Base-by-base conservation (phyloP, 2,113 vertebrate species). In the Oxygymnocypris stewartii region DNA sequence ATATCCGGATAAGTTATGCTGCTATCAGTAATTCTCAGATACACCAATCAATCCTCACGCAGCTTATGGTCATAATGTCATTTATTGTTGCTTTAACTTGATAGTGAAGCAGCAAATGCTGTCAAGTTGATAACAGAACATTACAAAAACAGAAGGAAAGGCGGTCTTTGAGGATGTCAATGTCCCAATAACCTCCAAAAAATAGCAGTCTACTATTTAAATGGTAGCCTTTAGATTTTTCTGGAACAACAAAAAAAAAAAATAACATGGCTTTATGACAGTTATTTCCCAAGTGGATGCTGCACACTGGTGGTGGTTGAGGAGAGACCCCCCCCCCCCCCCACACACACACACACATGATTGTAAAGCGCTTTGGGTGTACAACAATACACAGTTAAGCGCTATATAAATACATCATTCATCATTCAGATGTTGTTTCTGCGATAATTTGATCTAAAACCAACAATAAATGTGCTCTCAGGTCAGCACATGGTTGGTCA, bases 1-100 rank as follows among this genome's bases (percentile, higher is more conserved):
- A 88, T 88, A 87, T 88, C 84, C 77, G n/a, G 51, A 82, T 79
- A 84, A 44, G 90, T 86, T 84, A 20, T 74, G 25, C 16, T 35
- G 47, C 42, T 78, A 35, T 78, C 44, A 79, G 89, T 76, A 40
- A 89, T 75, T 37, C 42, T 71, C 54, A 31, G 63, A 82, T 78
- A 84, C 79, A 89, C 65, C 74, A 75, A 59, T 86, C 54, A 88
- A 81, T 86, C 44, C 10, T 79, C 79, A 85, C 85, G 59, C 73
- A 85, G 61, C 40, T 76, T 79, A 6, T 74, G 82, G 69, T 28
- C 69, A 74, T 14, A 4, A 35, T 35, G 61, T 59, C 65, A 73
- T 57, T 83, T 65, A 57, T 86, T 65, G 49, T 84, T 84, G 23
- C n/a, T 31, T 59, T 76, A 63, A 47, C 10, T 31, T 47, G 84